phyloP scores from a whole-genome alignment of 2,797 vertebrate species.

The Rhincodon typus region DNA sequence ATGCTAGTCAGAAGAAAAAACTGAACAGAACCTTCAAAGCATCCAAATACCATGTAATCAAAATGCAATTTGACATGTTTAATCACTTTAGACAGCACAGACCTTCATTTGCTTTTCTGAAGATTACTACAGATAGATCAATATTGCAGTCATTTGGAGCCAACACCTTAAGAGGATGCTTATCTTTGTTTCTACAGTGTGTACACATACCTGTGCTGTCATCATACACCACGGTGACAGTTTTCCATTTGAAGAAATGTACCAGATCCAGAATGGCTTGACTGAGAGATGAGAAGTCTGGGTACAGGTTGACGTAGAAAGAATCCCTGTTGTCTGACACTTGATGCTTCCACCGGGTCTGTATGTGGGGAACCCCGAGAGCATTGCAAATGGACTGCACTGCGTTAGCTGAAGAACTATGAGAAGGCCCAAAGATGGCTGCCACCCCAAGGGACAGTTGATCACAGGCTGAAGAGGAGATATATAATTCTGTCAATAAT shows the following conservation, averaged over 20 bases:
- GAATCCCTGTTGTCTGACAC: slow-evolving; percentile 96
- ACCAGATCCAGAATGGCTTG: slow-evolving; percentile 94
- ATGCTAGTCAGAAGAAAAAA: not conserved
- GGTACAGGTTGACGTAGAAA: slow-evolving; percentile 94
- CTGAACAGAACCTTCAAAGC: not conserved
- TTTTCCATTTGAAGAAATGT: slow-evolving; percentile 99
- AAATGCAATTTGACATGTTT: not conserved
- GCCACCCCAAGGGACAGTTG: slow-evolving; percentile 95
- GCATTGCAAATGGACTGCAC: slow-evolving; percentile 98
- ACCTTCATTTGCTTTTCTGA: not conserved
- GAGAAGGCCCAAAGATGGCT: slow-evolving; percentile 96
- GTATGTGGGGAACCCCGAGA: slow-evolving; percentile 91
- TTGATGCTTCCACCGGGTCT: slow-evolving; percentile 98
- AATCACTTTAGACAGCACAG: not conserved
- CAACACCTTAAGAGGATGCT: not conserved
- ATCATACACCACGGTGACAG: slow-evolving; percentile 93
- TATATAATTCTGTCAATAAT: slow-evolving; percentile 49
- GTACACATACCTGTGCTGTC: slow-evolving; percentile 87
- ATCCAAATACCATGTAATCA: not conserved
- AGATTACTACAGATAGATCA: not conserved
- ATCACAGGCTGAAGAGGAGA: slow-evolving; percentile 79
- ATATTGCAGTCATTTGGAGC: no score
- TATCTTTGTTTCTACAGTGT: not conserved
- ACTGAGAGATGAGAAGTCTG: slow-evolving; percentile 95
- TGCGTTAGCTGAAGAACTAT: slow-evolving; percentile 94